A percentile compares a stretch with the other conserved stretches of the same genome.
phyloP scores from a whole-genome alignment of 2,113 vertebrate genomes.

The Odontophorus gujanensis region DNA sequence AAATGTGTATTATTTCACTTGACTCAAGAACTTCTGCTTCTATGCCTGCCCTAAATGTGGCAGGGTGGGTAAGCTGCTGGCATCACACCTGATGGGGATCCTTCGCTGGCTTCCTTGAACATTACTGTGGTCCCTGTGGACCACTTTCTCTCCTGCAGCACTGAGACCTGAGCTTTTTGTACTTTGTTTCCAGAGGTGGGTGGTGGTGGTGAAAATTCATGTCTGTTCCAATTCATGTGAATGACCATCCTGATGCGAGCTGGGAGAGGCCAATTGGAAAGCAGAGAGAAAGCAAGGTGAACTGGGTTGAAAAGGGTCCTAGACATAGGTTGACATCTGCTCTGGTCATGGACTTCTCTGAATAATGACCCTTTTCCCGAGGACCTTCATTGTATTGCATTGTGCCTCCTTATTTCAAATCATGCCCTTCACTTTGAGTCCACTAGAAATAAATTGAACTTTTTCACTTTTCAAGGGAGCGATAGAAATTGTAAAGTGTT shows the following conservation, averaged over 20 bases:
- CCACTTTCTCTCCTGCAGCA: background rate
- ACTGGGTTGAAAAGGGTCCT: background rate
- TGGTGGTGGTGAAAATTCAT: background rate
- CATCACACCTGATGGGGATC: background rate
- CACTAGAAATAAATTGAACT: background rate
- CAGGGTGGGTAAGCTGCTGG: background rate
- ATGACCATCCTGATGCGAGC: background rate
- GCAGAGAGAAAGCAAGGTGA: background rate
- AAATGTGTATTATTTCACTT: background rate
- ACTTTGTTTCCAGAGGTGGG: background rate
- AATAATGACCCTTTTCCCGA: background rate
- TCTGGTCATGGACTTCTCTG: background rate
- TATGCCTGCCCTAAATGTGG: background rate
- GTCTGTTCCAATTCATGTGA: background rate
- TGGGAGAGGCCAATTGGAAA: background rate
- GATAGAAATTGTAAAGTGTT: background rate
- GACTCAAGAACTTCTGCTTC: background rate
- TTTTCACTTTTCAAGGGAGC: background rate
- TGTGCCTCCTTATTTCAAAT: background rate
- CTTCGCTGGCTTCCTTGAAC: background rate
- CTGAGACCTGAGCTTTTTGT: background rate
- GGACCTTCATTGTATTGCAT: background rate
- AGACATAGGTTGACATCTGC: background rate
- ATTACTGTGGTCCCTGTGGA: background rate
- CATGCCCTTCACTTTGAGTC: background rate